Conservation (phyloP, 2,797 vertebrate genomes). For the Ctenosaura bakeri region DNA sequence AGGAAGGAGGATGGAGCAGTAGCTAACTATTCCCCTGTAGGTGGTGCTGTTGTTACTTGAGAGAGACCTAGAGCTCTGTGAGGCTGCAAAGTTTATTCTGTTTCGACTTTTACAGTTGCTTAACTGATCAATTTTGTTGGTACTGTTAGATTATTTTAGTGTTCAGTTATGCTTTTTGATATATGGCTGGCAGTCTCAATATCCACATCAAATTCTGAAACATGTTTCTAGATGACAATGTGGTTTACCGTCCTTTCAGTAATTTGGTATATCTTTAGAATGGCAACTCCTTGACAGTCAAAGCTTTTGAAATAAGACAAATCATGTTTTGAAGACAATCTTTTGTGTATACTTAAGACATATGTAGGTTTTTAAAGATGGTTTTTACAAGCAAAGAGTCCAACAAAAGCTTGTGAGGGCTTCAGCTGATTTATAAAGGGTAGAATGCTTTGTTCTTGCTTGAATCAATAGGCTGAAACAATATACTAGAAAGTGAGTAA, state of each 20-base stretch:
- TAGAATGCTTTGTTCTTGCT: background rate
- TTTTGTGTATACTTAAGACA: slow-evolving; percentile 9
- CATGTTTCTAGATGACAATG: slow-evolving; percentile 18
- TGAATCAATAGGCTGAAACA: background rate
- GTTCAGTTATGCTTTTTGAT: slow-evolving; percentile 16
- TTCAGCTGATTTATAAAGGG: background rate
- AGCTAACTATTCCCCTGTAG: slow-evolving; percentile 47
- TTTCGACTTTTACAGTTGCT: slow-evolving; percentile 45
- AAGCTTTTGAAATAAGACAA: background rate
- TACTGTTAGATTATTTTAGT: slow-evolving; percentile 50
- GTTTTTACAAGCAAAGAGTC: slow-evolving; percentile 2
- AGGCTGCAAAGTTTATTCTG: background rate
- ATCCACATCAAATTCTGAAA: slow-evolving; percentile 10
- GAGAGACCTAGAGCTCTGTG: background rate
- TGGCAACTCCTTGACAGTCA: background rate
- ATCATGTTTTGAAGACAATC: background rate
- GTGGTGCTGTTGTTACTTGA: slow-evolving; percentile 71
- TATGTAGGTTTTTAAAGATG: background rate
- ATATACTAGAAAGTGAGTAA: background rate
- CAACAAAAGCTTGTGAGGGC: background rate
- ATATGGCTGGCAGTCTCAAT: slow-evolving; percentile 30
- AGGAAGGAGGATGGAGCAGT: background rate
- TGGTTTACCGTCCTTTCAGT: slow-evolving; percentile 7
- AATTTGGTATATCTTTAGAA: slow-evolving; percentile 31
- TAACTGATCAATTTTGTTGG: slow-evolving; percentile 22